Evolutionary conservation across 2,888 invertebrate genomes (phyloP).

Genomic region (Amphipoea lucens): DNA sequence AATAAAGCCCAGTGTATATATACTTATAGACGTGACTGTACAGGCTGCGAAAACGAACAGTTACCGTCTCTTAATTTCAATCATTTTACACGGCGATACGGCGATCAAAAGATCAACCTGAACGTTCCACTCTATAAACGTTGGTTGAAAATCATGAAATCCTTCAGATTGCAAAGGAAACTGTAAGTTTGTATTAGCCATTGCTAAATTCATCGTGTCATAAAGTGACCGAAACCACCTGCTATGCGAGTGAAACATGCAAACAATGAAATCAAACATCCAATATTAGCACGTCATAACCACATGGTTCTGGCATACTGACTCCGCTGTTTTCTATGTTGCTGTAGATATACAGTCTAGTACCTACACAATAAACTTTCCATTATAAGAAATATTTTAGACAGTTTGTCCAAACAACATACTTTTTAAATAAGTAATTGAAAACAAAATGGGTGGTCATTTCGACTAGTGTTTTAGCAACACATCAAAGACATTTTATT

Average conservation of each 20-base stretch:
- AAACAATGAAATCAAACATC: slow-evolving; percentile 77
- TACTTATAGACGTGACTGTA: too few species aligned
- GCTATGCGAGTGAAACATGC: slow-evolving; percentile 69
- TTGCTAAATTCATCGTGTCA: slow-evolving; percentile 71
- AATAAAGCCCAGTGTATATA: too few species aligned
- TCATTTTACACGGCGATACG: not conserved
- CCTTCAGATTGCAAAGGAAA: slow-evolving; percentile 32
- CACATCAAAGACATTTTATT: slow-evolving; percentile 41
- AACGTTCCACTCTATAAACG: slow-evolving; percentile 12
- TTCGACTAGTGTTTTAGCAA: slow-evolving; percentile 13
- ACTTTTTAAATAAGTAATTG: slow-evolving; percentile 26
- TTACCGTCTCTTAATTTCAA: not conserved
- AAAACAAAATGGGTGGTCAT: slow-evolving; percentile 23
- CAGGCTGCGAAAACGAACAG: not conserved
- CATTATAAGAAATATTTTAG: not conserved
- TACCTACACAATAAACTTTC: slow-evolving; percentile 3
- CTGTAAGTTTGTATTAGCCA: slow-evolving; percentile 41
- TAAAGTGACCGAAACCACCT: slow-evolving; percentile 75
- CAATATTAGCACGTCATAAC: slow-evolving; percentile 75
- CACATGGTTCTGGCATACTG: slow-evolving; percentile 40
- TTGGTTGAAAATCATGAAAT: slow-evolving; percentile 13
- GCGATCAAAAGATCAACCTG: not conserved
- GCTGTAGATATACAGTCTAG: slow-evolving; percentile 2
- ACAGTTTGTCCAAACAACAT: not conserved
- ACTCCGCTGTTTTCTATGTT: slow-evolving; percentile 23